phyloP scores from a whole-genome alignment of 35 echinoderm and acorn worm genomes.

The Apostichopus japonicus region DNA sequence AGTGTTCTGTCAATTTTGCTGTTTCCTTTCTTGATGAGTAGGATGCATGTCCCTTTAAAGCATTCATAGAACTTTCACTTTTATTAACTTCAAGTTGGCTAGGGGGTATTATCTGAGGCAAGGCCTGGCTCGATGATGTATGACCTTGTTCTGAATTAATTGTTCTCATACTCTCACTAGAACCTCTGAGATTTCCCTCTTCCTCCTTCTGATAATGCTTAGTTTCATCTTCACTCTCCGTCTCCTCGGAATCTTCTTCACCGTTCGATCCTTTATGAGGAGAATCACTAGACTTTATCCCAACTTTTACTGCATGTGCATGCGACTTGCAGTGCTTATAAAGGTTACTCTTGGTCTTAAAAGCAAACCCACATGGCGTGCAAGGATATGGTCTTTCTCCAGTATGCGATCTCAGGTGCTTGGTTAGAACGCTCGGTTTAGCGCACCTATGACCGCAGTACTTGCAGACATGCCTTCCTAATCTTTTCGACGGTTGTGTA shows the following conservation, averaged over 20 bases:
- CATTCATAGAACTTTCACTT: conserved; percentile 2
- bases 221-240: conserved; percentile 94
- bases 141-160: neutral
- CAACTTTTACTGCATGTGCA: conserved; percentile 97
- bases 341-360: conserved; percentile 98
- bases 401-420: conserved; percentile 95
- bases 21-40: neutral
- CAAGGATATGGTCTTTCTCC: conserved; percentile 97
- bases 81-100: neutral
- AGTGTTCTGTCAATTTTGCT: conserved; percentile 34
- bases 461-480: conserved; percentile 87
- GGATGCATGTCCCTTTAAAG: neutral
- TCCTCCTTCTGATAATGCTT: conserved; percentile 11
- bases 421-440: conserved; percentile 97
- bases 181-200: neutral
- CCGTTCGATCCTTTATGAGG: conserved; percentile 68
- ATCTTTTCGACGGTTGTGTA: conserved; percentile 46
- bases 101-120: neutral
- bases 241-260: conserved; percentile 96
- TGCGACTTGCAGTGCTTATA: conserved; percentile 99
- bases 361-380: conserved; percentile 92
- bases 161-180: neutral
- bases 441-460: conserved; percentile 94
- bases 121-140: neutral
- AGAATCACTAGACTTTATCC: conserved; percentile 55